These are phyloP conservation scores for Sebastes oblongus DNA, from an alignment of 2,797 vertebrate species.

Conservation along the genomic window DNA sequence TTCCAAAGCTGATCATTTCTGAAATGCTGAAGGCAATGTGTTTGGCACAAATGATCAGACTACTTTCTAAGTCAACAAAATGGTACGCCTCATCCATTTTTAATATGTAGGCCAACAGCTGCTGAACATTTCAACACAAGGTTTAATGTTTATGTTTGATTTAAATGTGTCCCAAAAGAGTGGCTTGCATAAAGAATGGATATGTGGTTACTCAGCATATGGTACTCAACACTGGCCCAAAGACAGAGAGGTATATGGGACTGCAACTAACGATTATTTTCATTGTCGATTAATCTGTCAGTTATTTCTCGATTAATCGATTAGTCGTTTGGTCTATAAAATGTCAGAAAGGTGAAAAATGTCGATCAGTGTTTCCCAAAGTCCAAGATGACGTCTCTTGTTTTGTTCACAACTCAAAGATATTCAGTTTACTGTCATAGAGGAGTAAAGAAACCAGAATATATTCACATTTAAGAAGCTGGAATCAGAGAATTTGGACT, in stretches of 20 bases:
- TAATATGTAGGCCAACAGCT: background rate
- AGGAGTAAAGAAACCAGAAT: no score
- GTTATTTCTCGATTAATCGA: no score
- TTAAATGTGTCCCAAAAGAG: background rate
- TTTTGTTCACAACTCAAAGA: no score
- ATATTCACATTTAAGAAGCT: no score
- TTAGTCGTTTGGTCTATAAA: no score
- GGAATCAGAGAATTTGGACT: no score
- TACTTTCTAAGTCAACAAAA: background rate
- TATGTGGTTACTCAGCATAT: background rate
- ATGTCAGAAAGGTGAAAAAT: no score
- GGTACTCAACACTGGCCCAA: background rate
- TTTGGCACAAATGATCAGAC: background rate
- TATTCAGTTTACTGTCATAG: no score
- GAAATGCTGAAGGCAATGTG: background rate
- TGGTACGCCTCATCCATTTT: background rate
- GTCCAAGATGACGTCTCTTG: no score
- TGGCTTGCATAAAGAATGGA: background rate
- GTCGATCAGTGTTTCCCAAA: no score
- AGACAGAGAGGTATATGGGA: background rate
- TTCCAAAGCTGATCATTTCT: background rate
- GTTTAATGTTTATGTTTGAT: background rate
- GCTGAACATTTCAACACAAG: background rate
- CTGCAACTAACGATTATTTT: no score
- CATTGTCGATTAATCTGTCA: no score